A percentile compares a stretch with the other conserved stretches of the same genome.
These are phyloP conservation scores for Sphaeridia pumilis DNA, from an alignment of 2,888 invertebrate genomes.

Conservation along the genomic window DNA sequence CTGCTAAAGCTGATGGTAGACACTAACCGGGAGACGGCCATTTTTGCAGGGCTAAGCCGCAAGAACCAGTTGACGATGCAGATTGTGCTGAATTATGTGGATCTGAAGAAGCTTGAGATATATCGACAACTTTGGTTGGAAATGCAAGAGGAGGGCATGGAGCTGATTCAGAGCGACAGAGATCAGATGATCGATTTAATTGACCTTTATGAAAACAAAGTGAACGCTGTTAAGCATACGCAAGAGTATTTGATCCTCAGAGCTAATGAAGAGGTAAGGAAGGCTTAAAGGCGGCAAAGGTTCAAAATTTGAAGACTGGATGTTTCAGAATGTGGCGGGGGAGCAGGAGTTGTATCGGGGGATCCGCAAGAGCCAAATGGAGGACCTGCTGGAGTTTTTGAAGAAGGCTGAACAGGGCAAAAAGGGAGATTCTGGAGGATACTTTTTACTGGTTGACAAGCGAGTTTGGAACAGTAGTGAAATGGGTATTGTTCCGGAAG, in stretches of 20 bases:
- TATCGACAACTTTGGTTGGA: conserved; percentile 26
- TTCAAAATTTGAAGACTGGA: too few species aligned
- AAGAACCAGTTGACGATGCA: conserved; percentile 35
- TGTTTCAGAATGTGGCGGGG: conserved; percentile 25
- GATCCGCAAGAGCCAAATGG: conserved; percentile 26
- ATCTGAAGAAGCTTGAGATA: conserved; percentile 27
- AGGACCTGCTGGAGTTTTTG: conserved; percentile 27
- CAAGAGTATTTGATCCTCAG: conserved; percentile 27
- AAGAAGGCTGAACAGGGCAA: conserved; percentile 23
- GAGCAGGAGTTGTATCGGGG: conserved; percentile 26
- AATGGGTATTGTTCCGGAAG: too few species aligned
- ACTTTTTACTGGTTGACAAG: conserved; percentile 25
- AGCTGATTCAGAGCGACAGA: conserved; percentile 15
- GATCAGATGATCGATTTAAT: conserved; percentile 9
- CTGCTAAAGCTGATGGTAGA: conserved; percentile 29
- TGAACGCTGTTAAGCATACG: conserved; percentile 24
- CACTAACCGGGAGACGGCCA: conserved; percentile 28
- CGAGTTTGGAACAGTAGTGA: too few species aligned
- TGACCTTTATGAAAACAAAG: conserved; percentile 23
- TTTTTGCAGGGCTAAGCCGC: conserved; percentile 27
- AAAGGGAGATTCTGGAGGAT: conserved; percentile 21
- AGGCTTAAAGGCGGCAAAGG: too few species aligned
- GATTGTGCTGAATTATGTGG: conserved; percentile 31
- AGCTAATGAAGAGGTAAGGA: conserved; percentile 23
- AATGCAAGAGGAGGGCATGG: conserved; percentile 11